Evolutionary conservation across 2,888 invertebrate genomes (phyloP).

Genomic region (Zaprionus lineosus): DNA sequence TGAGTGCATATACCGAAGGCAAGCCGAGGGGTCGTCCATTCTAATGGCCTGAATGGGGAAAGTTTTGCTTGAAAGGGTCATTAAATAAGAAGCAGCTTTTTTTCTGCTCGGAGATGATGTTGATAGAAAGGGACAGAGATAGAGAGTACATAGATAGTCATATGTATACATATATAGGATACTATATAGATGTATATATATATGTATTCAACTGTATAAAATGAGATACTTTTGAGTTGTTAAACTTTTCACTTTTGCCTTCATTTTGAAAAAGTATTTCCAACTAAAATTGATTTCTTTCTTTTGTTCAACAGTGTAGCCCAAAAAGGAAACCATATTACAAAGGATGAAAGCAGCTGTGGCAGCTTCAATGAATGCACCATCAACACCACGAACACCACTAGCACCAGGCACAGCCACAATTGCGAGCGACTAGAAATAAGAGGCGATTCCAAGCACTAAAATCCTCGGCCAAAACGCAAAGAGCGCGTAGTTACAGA

Average conservation of each 20-base stretch:
- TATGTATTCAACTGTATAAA: background rate
- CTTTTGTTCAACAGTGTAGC: conserved; percentile 7
- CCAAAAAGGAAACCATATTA: background rate
- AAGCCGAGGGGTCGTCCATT: conserved; percentile 14
- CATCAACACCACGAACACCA: conserved; percentile 7
- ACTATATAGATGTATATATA: background rate
- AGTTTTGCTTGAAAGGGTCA: conserved; percentile 48
- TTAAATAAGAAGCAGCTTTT: conserved; percentile 31
- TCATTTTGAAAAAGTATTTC: conserved; percentile 40
- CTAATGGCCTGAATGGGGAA: conserved; percentile 38
- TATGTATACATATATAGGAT: background rate
- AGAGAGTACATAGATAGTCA: background rate
- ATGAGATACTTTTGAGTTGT: conserved; percentile 18
- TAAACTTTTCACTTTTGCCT: conserved; percentile 36
- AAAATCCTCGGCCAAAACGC: too few species aligned
- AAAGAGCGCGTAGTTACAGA: too few species aligned
- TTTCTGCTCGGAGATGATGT: background rate
- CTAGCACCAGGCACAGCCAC: conserved; percentile 4
- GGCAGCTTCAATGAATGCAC: conserved; percentile 30
- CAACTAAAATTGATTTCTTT: conserved; percentile 49
- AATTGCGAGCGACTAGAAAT: background rate
- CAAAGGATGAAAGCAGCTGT: conserved; percentile 35
- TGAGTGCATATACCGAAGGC: too few species aligned
- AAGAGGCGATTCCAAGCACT: background rate
- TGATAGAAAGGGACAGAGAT: too few species aligned